Conservation (phyloP, 2,888 invertebrate genomes). For the Drosophila siamana region DNA sequence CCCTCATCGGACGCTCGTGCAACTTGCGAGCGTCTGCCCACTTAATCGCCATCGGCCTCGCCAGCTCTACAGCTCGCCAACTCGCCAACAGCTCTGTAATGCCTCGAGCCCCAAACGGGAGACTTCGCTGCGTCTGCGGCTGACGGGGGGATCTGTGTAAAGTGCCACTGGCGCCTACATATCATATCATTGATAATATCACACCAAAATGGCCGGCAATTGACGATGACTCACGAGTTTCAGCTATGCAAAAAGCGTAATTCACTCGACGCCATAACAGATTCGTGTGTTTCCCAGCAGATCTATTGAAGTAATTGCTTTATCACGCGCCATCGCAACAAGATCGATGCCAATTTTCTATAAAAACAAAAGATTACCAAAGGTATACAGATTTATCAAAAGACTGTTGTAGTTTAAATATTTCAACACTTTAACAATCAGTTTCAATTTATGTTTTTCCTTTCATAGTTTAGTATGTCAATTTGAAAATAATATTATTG, state of each 20-base stretch:
- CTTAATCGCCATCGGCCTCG: constrained; percentile 63
- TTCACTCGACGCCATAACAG: background rate
- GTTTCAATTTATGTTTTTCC: no score
- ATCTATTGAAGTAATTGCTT: constrained; percentile 7
- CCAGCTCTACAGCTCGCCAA: constrained; percentile 29
- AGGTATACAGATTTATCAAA: background rate
- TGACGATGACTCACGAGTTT: constrained; percentile 41
- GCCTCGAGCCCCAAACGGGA: constrained; percentile 12
- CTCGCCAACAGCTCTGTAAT: constrained; percentile 12
- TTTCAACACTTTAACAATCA: no score
- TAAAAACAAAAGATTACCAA: background rate
- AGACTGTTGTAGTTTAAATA: no score
- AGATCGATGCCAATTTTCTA: background rate
- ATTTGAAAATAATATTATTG: no score
- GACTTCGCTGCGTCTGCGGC: constrained; percentile 11
- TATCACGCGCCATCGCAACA: background rate
- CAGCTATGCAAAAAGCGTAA: constrained; percentile 29
- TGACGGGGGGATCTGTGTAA: constrained; percentile 68
- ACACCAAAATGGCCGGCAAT: constrained; percentile 64
- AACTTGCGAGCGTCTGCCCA: constrained; percentile 41
- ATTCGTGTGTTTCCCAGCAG: background rate
- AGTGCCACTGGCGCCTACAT: constrained; percentile 77
- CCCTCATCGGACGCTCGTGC: constrained; percentile 55
- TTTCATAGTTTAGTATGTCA: no score
- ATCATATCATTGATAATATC: constrained; percentile 70